phyloP scores from a whole-genome alignment of 2,888 invertebrate genomes.

The Mimachlamys varia region DNA sequence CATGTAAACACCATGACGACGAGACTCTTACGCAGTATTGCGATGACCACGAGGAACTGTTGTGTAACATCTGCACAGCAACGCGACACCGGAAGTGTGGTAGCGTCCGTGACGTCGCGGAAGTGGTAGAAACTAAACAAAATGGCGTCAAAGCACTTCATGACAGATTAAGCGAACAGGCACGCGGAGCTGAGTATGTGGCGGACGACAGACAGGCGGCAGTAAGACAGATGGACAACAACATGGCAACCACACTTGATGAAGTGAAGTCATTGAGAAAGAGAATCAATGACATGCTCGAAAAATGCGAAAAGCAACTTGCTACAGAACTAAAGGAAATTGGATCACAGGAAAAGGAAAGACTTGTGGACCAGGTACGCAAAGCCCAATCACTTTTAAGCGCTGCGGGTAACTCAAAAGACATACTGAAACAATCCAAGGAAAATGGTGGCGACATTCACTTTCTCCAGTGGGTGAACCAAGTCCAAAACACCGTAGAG shows the following conservation, averaged over 20 bases:
- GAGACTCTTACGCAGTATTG: constrained; percentile 59
- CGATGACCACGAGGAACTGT: constrained; percentile 56
- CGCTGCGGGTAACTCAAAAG: constrained; percentile 55
- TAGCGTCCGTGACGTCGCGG: constrained; percentile 52
- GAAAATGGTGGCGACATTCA: constrained; percentile 60
- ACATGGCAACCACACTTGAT: constrained; percentile 50
- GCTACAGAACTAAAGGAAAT: constrained; percentile 55
- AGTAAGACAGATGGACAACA: constrained; percentile 50
- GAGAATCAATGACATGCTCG: constrained; percentile 58
- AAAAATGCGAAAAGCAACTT: constrained; percentile 57
- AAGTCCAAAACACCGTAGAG: constrained; percentile 46
- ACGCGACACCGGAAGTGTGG: constrained; percentile 57
- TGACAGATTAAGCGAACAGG: constrained; percentile 52
- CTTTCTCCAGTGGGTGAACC: constrained; percentile 53
- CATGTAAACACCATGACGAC: constrained; percentile 57
- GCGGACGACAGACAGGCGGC: constrained; percentile 55
- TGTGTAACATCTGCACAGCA: constrained; percentile 60
- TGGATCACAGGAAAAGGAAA: constrained; percentile 54
- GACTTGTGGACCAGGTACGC: constrained; percentile 53
- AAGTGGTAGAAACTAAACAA: constrained; percentile 49
- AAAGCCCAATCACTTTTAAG: constrained; percentile 59
- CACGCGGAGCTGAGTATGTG: constrained; percentile 55
- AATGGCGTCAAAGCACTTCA: constrained; percentile 44
- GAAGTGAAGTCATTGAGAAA: constrained; percentile 56
- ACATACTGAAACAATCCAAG: constrained; percentile 50